Evolutionary conservation across 2,113 vertebrate species (phyloP).

Genomic region (Ictalurus punctatus): DNA sequence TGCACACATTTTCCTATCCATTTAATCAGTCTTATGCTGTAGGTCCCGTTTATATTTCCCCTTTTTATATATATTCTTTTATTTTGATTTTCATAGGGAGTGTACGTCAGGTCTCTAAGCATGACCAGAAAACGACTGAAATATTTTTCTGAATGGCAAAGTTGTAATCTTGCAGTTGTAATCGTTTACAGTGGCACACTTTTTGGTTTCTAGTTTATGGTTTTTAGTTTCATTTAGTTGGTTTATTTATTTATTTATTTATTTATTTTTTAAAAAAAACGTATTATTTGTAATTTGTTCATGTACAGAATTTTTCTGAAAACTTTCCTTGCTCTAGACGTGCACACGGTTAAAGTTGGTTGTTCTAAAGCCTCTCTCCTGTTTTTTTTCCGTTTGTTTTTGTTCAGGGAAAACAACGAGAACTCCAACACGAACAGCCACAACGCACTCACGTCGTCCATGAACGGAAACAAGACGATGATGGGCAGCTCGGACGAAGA

Average conservation of each 20-base stretch:
- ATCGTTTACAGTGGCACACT: not conserved
- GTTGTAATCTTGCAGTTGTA: not conserved
- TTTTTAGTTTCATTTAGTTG: not conserved
- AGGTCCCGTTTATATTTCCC: not conserved
- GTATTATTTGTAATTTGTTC: not conserved
- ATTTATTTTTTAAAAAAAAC: no score
- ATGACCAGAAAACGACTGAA: not conserved
- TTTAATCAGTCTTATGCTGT: not conserved
- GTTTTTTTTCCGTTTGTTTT: slow-evolving; percentile 40
- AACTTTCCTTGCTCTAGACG: not conserved
- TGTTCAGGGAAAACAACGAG: slow-evolving; percentile 95
- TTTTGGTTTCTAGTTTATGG: not conserved
- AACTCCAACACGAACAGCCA: slow-evolving; percentile 95
- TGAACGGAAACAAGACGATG: slow-evolving; percentile 97
- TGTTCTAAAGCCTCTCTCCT: not conserved
- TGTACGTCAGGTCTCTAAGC: not conserved
- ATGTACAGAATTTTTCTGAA: not conserved
- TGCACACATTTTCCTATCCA: not conserved
- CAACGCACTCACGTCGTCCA: slow-evolving; percentile 89
- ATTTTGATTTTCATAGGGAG: not conserved
- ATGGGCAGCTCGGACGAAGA: slow-evolving; percentile 98
- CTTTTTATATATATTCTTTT: not conserved
- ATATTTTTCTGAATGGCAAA: not conserved
- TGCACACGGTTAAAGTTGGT: not conserved
- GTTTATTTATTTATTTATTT: no score